Evolutionary conservation across 2,888 invertebrate species (phyloP).

Genomic region (Tanypteryx hageni): DNA sequence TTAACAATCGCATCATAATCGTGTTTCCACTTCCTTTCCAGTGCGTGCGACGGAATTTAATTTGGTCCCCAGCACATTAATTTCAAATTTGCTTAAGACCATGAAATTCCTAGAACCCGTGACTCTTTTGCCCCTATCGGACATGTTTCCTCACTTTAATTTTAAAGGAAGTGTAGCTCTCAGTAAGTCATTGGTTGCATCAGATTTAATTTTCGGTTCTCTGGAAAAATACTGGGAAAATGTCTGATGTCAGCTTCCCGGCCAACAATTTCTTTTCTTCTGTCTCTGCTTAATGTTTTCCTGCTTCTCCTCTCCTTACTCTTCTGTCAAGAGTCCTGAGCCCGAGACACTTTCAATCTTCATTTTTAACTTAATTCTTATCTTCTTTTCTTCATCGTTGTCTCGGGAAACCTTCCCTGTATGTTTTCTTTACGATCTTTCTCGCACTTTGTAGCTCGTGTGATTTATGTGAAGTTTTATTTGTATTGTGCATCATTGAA

Average conservation of each 20-base stretch:
- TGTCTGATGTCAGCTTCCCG: neutral
- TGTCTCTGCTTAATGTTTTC: neutral
- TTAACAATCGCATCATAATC: no score
- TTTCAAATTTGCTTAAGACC: no score
- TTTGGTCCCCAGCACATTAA: no score
- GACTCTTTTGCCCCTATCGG: no score
- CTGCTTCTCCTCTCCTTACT: neutral
- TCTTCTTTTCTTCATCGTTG: no score
- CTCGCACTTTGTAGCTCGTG: no score
- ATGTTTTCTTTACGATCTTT: neutral
- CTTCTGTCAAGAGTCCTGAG: neutral
- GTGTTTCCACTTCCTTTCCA: no score
- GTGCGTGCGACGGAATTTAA: no score
- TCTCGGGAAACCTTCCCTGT: neutral
- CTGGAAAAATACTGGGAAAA: neutral
- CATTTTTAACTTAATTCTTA: neutral
- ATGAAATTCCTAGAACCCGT: no score
- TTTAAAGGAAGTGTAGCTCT: neutral
- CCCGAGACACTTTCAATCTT: neutral
- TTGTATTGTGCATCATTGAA: no score
- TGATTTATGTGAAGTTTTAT: no score
- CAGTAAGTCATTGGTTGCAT: neutral
- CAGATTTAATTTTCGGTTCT: conserved; percentile 6
- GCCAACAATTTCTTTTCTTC: neutral
- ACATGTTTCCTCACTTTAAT: neutral